Evolutionary conservation across 2,797 vertebrate genomes (phyloP).

Genomic region (Garrulus glandarius): DNA sequence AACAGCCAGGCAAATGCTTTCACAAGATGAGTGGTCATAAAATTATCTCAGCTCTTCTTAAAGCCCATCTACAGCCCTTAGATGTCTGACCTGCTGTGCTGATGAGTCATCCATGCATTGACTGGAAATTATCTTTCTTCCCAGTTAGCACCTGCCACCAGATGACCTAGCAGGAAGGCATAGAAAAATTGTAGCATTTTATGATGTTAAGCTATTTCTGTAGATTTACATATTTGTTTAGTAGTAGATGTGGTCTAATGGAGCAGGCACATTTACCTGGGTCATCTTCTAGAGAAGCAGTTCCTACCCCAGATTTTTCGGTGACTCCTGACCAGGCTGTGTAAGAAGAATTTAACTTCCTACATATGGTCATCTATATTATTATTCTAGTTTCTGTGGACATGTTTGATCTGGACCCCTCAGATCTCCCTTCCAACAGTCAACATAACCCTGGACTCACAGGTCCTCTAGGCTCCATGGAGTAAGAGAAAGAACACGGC

Average conservation of each 20-base stretch:
- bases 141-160: neutral
- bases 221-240: neutral
- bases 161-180: neutral
- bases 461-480: neutral
- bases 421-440: neutral
- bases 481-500: neutral
- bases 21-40: neutral
- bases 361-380: neutral
- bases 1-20: slow-evolving; percentile 14
- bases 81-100: slow-evolving; percentile 27
- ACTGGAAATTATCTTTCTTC: neutral
- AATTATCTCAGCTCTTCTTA: slow-evolving; percentile 22
- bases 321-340: neutral
- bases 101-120: neutral
- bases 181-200: neutral
- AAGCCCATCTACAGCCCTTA: neutral
- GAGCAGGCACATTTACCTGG: neutral
- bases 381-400: neutral
- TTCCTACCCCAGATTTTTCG: neutral
- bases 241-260: neutral
- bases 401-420: neutral
- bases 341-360: neutral
- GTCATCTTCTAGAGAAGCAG: neutral
- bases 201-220: neutral
- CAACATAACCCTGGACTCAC: neutral